Evolutionary conservation across 1,140 invertebrate species (phyloP).

Genomic region (Zaprionus ghesquierei): DNA sequence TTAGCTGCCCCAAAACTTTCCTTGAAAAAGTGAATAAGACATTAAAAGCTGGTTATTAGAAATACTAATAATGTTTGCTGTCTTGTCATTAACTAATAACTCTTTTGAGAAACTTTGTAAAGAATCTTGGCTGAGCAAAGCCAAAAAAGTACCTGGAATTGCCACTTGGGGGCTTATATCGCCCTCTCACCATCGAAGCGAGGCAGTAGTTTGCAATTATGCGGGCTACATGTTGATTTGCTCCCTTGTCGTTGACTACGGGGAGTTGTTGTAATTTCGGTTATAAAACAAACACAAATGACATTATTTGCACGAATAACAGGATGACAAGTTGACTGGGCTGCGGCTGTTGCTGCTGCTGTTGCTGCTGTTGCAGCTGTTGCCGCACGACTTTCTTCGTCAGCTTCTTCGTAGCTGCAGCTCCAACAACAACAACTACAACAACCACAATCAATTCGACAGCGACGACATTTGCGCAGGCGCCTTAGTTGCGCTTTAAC

Average conservation of each 20-base stretch:
- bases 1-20: background rate
- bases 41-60: too few relatives aligned
- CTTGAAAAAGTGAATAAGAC: background rate
- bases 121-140: background rate
- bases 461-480: slow-evolving; percentile 70
- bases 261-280: slow-evolving; percentile 69
- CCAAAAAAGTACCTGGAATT: background rate
- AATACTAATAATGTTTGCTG: too few relatives aligned
- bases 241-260: slow-evolving; percentile 30
- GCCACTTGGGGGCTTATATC: background rate
- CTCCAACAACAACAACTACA: slow-evolving; percentile 33
- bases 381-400: slow-evolving; percentile 70
- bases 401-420: slow-evolving; percentile 41
- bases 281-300: slow-evolving; percentile 80
- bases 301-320: slow-evolving; percentile 77
- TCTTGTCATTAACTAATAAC: too few relatives aligned
- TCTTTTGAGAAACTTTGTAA: too few relatives aligned
- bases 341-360: slow-evolving; percentile 16
- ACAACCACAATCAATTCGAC: slow-evolving; percentile 66
- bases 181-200: background rate
- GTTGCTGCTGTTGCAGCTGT: slow-evolving; percentile 55
- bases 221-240: slow-evolving; percentile 41
- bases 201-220: slow-evolving; percentile 45
- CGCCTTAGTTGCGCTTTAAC: slow-evolving; percentile 70
- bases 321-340: slow-evolving; percentile 52